phyloP scores from a whole-genome alignment of 2,797 vertebrate species.

The Poecilia wingei region DNA sequence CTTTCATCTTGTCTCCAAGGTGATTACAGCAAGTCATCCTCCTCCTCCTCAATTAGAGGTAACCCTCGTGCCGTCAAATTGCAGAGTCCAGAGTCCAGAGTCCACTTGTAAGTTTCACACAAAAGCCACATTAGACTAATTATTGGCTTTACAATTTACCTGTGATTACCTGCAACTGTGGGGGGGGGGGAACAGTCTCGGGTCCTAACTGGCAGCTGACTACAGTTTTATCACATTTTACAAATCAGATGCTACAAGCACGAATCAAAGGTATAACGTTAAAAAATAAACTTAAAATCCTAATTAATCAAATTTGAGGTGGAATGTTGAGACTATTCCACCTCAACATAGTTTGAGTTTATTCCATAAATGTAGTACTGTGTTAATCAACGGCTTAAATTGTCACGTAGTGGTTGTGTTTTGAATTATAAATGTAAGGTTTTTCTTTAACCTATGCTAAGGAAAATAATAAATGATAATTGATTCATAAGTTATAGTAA shows the following conservation, averaged over 20 bases:
- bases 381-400: not conserved
- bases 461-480: no score
- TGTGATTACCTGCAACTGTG: slow-evolving; percentile 1
- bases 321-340: no score
- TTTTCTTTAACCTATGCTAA: no score
- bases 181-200: not conserved
- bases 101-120: slow-evolving; percentile 7
- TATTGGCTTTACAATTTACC: not conserved
- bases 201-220: not conserved
- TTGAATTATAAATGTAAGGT: no score
- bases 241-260: not conserved
- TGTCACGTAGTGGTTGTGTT: no score
- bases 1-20: slow-evolving; percentile 22
- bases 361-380: not conserved
- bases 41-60: slow-evolving; percentile 12
- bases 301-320: no score
- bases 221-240: not conserved
- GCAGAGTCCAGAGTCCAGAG: not conserved
- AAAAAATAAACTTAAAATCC: no score
- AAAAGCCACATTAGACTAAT: slow-evolving; percentile 3
- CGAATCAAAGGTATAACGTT: not conserved
- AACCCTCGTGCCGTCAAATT: slow-evolving; percentile 1
- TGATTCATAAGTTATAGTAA: no score
- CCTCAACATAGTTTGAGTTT: no score
- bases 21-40: slow-evolving; percentile 4